Evolutionary conservation across 2,113 vertebrate species (phyloP).

Genomic region (Anas platyrhynchos): DNA sequence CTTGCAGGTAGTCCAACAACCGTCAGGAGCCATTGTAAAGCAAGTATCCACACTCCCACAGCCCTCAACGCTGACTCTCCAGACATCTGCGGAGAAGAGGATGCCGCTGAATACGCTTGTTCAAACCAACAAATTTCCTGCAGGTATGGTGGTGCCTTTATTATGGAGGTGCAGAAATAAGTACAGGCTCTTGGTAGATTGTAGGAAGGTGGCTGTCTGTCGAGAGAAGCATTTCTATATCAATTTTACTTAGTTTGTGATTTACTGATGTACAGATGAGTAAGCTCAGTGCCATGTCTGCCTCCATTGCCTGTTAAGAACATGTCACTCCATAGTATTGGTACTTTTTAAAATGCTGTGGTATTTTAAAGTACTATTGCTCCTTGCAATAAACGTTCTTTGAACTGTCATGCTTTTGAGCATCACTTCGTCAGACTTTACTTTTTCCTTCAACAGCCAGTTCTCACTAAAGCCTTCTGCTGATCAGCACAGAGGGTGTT

Average conservation of each 20-base stretch:
- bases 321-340: background rate
- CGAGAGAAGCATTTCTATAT: fast-evolving
- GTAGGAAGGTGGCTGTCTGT: background rate
- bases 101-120: constrained; percentile 38
- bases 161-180: background rate
- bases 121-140: constrained; percentile 60
- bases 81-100: constrained; percentile 64
- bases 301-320: background rate
- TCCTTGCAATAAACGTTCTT: background rate
- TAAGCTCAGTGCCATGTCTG: background rate
- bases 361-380: no score
- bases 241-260: no score
- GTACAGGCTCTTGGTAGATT: background rate
- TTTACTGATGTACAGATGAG: background rate
- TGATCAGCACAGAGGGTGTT: background rate
- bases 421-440: background rate
- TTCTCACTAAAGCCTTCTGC: background rate
- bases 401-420: background rate
- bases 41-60: constrained; percentile 55
- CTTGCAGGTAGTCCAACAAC: constrained; percentile 82
- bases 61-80: constrained; percentile 60
- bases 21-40: constrained; percentile 70
- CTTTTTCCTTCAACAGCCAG: background rate
- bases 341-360: background rate
- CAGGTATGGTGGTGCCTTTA: constrained; percentile 43